Evolutionary conservation across 2,797 vertebrate genomes (phyloP), one percentile per base, ranked within the genome.

Genomic region (Pseudochaenichthys georgianus): DNA sequence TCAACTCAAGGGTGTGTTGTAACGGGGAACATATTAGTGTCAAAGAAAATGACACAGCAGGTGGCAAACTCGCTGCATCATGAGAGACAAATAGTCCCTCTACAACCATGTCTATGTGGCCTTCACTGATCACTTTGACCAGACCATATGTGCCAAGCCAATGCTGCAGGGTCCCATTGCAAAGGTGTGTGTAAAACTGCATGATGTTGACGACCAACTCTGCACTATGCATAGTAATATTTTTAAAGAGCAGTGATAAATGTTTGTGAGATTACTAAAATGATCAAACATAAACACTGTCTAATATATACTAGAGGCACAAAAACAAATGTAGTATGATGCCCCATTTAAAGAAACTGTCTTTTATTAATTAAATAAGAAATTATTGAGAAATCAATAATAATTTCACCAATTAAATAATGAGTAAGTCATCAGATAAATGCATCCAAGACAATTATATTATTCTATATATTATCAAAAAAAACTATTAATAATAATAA

Each of bases 81-180:
- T 90, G 0, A 88, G 92, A 48, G 91, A 95, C 71, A 88, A 91
- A 85, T 93, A 90, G 93, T 90, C 89, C 78, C 86, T 83, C 51
- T 94, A 89, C 55, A 90, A 82, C 1, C 55, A 73, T 64, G 92
- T 92, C 76, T 94, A 94, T 58, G 4, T 92, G 85, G 91, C 93
- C 75, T 94, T 95, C 41, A 84, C 59, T 6, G 60, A 84, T 12
- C 72, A 54, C 28, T 88, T 88, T 83, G 64, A 94, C 82, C 0
- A 76, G 92, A 80, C 64, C 76, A 67, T 75, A 82, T 86, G 78
- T 8, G 78, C 82, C 13, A 94, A 88, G 85, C 94, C 94, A 61
- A 92, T 93, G 60, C 74, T 93, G 21, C 90, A 94, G 79, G 69
- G 58, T 2, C 86, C 94, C 63, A 74, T 95, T 73, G 89, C 83